phyloP scores from a whole-genome alignment of 2,888 invertebrate species.

The Lasiommata megera region DNA sequence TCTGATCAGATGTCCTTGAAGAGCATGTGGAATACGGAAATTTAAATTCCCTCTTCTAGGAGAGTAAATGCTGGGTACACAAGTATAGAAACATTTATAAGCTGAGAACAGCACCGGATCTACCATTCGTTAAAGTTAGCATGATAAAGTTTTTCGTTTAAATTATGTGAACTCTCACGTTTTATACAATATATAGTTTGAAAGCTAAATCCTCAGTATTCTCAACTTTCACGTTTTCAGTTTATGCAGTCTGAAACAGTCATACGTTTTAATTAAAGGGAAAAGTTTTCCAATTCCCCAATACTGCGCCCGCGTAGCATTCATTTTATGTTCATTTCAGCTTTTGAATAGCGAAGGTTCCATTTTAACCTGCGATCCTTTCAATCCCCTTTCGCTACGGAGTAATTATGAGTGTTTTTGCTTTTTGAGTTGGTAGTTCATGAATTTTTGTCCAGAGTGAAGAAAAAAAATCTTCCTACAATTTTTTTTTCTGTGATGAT shows the following conservation, averaged over 20 bases:
- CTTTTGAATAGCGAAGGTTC: not conserved
- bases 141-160: not conserved
- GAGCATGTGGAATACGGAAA: too few species aligned
- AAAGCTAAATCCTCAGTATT: not conserved
- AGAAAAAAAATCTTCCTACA: too few species aligned
- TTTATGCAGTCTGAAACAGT: not conserved
- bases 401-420: not conserved
- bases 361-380: conserved; percentile 4
- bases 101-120: too few species aligned
- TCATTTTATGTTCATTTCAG: not conserved
- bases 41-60: too few species aligned
- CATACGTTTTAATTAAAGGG: conserved; percentile 3
- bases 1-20: too few species aligned
- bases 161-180: too few species aligned
- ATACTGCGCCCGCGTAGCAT: not conserved
- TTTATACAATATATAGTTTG: not conserved
- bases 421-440: too few species aligned
- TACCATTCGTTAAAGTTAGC: too few species aligned
- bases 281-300: conserved; percentile 4
- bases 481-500: too few species aligned
- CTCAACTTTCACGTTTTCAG: not conserved
- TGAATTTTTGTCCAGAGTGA: too few species aligned
- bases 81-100: too few species aligned
- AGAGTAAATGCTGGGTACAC: too few species aligned
- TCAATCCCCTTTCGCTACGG: not conserved